These are phyloP conservation scores for Rostratula benghalensis DNA, from an alignment of 2,113 vertebrate species.

Conservation along the genomic window DNA sequence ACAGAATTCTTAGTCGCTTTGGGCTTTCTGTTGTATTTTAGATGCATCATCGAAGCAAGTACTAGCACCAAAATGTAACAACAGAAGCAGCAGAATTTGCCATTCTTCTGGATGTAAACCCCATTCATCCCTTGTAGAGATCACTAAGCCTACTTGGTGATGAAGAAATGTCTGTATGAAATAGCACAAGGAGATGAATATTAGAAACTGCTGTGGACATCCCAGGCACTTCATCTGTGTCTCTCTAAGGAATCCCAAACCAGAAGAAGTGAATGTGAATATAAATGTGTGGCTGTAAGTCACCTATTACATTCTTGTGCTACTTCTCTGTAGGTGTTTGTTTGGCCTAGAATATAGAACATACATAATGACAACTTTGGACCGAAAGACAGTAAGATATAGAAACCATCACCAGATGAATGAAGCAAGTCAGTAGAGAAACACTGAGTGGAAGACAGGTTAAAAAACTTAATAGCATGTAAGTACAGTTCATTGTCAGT, in stretches of 20 bases:
- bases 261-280: not conserved
- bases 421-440: not conserved
- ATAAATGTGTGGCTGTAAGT: not conserved
- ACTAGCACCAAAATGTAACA: not conserved
- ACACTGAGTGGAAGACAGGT: not conserved
- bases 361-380: not conserved
- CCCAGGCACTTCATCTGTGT: not conserved
- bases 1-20: not conserved
- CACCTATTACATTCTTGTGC: not conserved
- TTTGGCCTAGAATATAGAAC: not conserved
- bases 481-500: not conserved
- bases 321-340: not conserved
- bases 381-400: not conserved
- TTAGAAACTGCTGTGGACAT: not conserved
- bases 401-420: not conserved
- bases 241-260: not conserved
- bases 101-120: not conserved
- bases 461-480: not conserved
- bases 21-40: not conserved
- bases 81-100: not conserved
- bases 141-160: not conserved
- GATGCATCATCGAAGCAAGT: constrained; percentile 51
- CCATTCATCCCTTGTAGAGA: not conserved
- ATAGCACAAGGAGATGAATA: not conserved
- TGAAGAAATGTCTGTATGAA: not conserved